Percentiles rank a stretch among this genome's conserved stretches.
Conservation (phyloP, 1,140 invertebrate genomes). For the Cydia splendana region DNA sequence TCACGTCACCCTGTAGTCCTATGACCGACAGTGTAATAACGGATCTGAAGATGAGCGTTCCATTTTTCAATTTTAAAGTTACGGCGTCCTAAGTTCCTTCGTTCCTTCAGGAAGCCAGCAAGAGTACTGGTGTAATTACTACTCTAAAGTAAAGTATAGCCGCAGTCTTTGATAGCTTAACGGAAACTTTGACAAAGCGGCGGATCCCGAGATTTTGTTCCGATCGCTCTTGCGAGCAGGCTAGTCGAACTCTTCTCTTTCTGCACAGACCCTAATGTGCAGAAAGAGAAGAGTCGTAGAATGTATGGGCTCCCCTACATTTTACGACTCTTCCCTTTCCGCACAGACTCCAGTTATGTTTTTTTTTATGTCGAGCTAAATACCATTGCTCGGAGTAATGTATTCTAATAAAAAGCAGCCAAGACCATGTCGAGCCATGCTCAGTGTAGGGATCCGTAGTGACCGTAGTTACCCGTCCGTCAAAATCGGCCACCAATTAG, state of each 20-base stretch:
- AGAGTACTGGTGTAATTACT: slow-evolving; percentile 15
- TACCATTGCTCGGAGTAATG: no score
- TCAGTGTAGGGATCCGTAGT: no score
- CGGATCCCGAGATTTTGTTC: neutral
- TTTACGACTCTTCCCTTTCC: no score
- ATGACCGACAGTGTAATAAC: neutral
- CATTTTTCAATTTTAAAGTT: slow-evolving; percentile 18
- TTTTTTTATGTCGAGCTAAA: no score
- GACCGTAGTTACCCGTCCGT: no score
- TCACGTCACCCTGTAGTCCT: neutral
- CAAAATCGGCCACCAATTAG: no score
- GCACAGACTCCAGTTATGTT: no score
- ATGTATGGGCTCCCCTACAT: no score
- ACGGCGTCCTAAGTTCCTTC: neutral
- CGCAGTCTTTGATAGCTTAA: slow-evolving; percentile 25
- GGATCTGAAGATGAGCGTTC: neutral
- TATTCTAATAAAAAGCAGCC: no score
- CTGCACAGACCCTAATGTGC: no score
- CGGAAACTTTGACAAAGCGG: slow-evolving; percentile 32
- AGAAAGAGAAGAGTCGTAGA: no score
- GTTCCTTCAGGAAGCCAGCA: neutral
- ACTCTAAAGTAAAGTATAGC: slow-evolving; percentile 18
- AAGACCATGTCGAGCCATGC: no score
- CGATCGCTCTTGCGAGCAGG: neutral
- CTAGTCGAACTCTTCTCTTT: neutral